Percentiles rank a stretch among this genome's conserved stretches.
Conservation (phyloP, 2,797 vertebrate genomes). For the Champsocephalus esox region DNA sequence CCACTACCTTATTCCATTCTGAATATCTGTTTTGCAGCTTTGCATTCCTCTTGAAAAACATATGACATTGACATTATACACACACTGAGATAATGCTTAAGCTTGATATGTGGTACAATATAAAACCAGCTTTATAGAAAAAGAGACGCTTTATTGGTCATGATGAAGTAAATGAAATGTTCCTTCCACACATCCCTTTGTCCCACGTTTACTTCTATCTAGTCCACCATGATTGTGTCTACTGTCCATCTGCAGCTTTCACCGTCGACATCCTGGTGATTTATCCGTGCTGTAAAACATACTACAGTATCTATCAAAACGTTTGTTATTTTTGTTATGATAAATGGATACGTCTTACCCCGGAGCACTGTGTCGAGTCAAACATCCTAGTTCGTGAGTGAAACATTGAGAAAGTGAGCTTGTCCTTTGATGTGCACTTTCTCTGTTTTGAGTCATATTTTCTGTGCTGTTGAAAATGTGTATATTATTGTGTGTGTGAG, state of each 20-base stretch:
- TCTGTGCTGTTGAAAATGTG: slow-evolving; percentile 19
- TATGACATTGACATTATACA: no score
- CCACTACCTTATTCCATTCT: no score
- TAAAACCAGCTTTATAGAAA: no score
- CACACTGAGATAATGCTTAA: no score
- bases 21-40: no score
- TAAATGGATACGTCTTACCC: background rate
- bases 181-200: no score
- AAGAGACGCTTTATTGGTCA: no score
- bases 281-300: slow-evolving; percentile 34
- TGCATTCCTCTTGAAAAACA: no score
- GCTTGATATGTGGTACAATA: no score
- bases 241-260: slow-evolving; percentile 15
- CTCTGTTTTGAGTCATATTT: slow-evolving; percentile 28
- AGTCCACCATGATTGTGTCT: background rate
- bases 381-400: background rate
- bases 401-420: background rate
- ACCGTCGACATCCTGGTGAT: slow-evolving; percentile 29
- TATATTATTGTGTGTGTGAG: slow-evolving; percentile 51
- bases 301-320: slow-evolving; percentile 19
- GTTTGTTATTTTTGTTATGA: slow-evolving; percentile 7
- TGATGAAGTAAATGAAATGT: no score
- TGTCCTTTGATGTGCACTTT: slow-evolving; percentile 15
- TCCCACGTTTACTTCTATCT: no score
- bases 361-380: background rate